These are phyloP conservation scores for Pseudomyrmex flavicornis DNA, from an alignment of 1,140 invertebrate genomes.

Conservation along the genomic window DNA sequence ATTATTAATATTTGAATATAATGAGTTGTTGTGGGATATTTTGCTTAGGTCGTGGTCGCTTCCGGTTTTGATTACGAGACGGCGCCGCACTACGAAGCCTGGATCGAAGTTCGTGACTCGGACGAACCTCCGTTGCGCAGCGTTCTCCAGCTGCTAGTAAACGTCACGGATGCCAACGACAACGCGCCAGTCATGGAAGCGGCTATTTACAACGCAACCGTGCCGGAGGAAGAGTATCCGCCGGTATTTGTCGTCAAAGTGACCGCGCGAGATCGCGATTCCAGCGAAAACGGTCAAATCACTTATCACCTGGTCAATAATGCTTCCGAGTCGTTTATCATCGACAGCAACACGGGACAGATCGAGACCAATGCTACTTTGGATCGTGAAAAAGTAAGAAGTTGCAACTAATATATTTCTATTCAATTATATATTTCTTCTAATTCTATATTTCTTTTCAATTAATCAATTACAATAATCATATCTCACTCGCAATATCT, in stretches of 20 bases:
- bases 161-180: conserved; percentile 96
- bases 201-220: conserved; percentile 92
- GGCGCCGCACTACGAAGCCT: conserved; percentile 93
- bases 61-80: conserved; percentile 96
- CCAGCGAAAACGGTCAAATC: conserved; percentile 94
- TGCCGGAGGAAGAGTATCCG: conserved; percentile 94
- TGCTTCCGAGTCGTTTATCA: conserved; percentile 91
- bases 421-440: neutral
- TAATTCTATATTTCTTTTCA: neutral
- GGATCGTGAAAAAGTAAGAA: conserved; percentile 91
- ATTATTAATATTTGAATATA: neutral
- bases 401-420: neutral
- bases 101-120: conserved; percentile 96
- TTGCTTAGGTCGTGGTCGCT: conserved; percentile 87
- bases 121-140: conserved; percentile 92
- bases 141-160: conserved; percentile 91
- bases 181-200: conserved; percentile 94
- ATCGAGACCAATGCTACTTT: conserved; percentile 93
- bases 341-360: conserved; percentile 92
- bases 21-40: neutral
- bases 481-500: too few species aligned
- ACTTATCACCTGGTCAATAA: conserved; percentile 92
- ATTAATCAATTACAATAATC: conserved; percentile 6
- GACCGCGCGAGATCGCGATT: conserved; percentile 94
- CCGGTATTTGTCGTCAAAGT: conserved; percentile 92